These are phyloP conservation scores for Pseudorhombus dupliciocellatus DNA, from an alignment of 2,113 vertebrate genomes.

Conservation along the genomic window DNA sequence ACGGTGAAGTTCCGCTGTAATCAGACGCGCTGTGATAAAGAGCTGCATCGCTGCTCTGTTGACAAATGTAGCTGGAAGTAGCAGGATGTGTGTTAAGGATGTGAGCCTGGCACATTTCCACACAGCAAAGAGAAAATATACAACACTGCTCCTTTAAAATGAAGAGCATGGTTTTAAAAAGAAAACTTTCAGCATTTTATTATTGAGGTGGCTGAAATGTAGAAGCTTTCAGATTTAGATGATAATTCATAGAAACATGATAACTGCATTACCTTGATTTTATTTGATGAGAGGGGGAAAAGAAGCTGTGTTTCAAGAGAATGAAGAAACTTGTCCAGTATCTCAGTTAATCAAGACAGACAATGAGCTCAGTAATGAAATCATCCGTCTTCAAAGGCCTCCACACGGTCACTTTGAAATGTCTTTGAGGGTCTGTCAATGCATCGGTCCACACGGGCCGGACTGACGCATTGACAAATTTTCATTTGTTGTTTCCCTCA, in stretches of 20 bases:
- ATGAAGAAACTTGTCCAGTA: slow-evolving; percentile 2
- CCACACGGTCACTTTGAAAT: slow-evolving; percentile 1
- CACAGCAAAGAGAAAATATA: slow-evolving; percentile 1
- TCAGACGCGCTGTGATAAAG: slow-evolving; percentile 7
- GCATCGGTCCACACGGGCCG: slow-evolving; percentile 9
- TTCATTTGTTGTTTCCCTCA: background rate
- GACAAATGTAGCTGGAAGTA: slow-evolving; percentile 41
- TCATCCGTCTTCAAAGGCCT: slow-evolving; percentile 22
- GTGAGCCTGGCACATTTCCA: slow-evolving; percentile 42
- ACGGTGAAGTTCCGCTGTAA: background rate
- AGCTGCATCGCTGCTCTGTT: slow-evolving; percentile 5
- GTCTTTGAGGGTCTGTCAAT: slow-evolving; percentile 8
- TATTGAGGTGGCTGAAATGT: background rate
- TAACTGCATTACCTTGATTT: background rate
- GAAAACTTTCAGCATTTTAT: background rate
- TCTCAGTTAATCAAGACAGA: slow-evolving; percentile 43
- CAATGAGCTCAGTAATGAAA: slow-evolving; percentile 45
- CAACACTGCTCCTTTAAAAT: background rate
- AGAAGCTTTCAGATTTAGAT: too few species aligned
- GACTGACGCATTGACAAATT: too few species aligned
- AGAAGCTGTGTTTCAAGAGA: slow-evolving; percentile 3
- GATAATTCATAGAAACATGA: background rate
- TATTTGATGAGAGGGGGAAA: background rate
- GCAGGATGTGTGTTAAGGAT: slow-evolving; percentile 78
- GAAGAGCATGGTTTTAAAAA: background rate